Conservation (phyloP, 1,140 invertebrate genomes). For the Calephelis virginiensis region DNA sequence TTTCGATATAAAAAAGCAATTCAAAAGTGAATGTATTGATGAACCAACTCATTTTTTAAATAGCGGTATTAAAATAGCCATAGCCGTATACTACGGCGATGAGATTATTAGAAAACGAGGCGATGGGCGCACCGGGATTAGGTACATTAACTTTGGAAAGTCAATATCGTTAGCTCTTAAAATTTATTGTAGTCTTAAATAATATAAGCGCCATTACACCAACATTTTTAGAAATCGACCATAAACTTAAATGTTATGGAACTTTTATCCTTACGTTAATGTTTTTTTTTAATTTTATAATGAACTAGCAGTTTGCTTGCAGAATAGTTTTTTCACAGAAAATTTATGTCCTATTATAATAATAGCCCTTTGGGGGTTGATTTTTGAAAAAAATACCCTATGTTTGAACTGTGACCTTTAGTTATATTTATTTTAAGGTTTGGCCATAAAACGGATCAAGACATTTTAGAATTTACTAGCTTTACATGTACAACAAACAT, state of each 20-base stretch:
- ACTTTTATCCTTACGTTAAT: conserved; percentile 44
- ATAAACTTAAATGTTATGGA: conserved; percentile 29
- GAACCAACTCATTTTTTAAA: conserved; percentile 30
- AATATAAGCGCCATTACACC: conserved; percentile 64
- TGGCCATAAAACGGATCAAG: too few relatives aligned
- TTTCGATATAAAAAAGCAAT: neutral
- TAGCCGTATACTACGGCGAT: conserved; percentile 35
- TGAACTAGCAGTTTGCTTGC: too few relatives aligned
- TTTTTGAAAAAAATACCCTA: too few relatives aligned
- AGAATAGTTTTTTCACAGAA: too few relatives aligned
- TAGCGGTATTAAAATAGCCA: conserved; percentile 42
- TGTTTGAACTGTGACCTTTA: too few relatives aligned
- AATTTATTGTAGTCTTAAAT: conserved; percentile 67
- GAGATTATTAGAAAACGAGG: conserved; percentile 48
- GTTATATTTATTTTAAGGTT: too few relatives aligned
- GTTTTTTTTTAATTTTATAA: too few relatives aligned
- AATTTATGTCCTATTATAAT: too few relatives aligned
- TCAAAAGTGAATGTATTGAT: conserved; percentile 18
- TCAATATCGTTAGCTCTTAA: conserved; percentile 63
- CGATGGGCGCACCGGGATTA: conserved; percentile 46
- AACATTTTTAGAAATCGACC: conserved; percentile 60
- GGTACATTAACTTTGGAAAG: conserved; percentile 51
- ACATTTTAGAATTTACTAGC: too few relatives aligned
- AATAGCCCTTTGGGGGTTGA: too few relatives aligned
- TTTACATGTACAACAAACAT: too few relatives aligned